A percentile compares a stretch with the other conserved stretches of the same genome.
phyloP scores from a whole-genome alignment of 1,140 invertebrate species.

The Nephila pilipes region DNA sequence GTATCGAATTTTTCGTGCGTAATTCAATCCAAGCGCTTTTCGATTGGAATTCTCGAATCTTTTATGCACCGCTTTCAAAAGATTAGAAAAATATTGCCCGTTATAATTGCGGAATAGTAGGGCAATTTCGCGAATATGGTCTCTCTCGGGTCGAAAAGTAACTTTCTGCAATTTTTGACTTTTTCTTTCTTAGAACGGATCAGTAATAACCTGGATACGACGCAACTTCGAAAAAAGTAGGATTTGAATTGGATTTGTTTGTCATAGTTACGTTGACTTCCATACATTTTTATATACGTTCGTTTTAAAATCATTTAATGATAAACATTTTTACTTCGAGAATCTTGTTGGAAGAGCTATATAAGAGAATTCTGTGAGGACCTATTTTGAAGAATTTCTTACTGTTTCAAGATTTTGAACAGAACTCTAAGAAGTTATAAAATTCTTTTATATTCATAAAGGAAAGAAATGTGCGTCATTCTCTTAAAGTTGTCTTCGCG shows the following conservation, averaged over 20 bases:
- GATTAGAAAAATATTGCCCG: slow-evolving; percentile 18
- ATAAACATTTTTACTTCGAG: too few relatives aligned
- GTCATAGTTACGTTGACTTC: too few relatives aligned
- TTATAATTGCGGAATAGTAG: background rate
- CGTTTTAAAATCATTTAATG: too few relatives aligned
- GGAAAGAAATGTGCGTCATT: too few relatives aligned
- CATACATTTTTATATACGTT: too few relatives aligned
- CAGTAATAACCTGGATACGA: background rate
- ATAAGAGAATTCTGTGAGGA: too few relatives aligned
- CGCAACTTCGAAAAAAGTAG: background rate
- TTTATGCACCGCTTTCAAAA: background rate
- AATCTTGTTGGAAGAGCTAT: too few relatives aligned
- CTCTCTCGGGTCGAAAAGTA: background rate
- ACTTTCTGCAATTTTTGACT: background rate
- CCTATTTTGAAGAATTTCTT: too few relatives aligned
- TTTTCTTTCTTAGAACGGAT: background rate
- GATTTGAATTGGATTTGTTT: background rate
- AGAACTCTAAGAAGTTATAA: too few relatives aligned
- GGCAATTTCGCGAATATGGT: background rate
- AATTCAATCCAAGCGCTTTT: slow-evolving; percentile 10
- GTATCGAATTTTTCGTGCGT: slow-evolving; percentile 38
- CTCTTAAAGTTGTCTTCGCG: too few relatives aligned
- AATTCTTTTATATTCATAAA: too few relatives aligned
- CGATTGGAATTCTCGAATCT: background rate
- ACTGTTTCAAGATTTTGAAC: too few relatives aligned